Evolutionary conservation across 2,888 invertebrate species (phyloP), one percentile per base, ranked within the genome.

Genomic region (Mesorhabditis sp.): DNA sequence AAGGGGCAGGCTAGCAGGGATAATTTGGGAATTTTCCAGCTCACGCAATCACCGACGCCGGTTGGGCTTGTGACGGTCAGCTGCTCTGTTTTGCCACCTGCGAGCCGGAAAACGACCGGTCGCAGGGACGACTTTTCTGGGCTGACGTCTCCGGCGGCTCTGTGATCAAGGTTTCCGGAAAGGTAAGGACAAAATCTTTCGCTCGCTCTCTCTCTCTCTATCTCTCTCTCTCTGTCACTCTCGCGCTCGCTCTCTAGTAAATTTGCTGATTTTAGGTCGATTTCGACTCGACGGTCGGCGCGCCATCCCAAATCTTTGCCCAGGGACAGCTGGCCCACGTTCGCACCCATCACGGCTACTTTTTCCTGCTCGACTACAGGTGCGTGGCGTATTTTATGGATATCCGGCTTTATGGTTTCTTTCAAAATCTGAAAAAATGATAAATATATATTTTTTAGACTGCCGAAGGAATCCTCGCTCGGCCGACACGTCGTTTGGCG

Each of bases 311-410:
- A 44, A 61, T 80, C n/a, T 75, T 76, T 58, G 69, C 71, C 28
- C 74, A 74, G 44, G 74, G 75, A 65, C 76, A 76, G 15, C 71
- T 80, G 45, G 70, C 74, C 15, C 65, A 78, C 42, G 69, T 75
- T 10, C 50, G 75, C 61, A 81, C 83, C 1, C 83, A 81, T 74
- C 83, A 83, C 70, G 76, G 79, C 42, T 73, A 70, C 0, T 68
- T 83, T n/a, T 80, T 79, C 65, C 79, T 81, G 62, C 72, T 80
- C 41, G 83, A 83, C 72, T 72, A 76, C 66, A 71, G 82, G 81
- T 77, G 15, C 7, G 42, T 15, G 28, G 28, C 28, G 28, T 28
- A 28, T 28, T 28, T 28, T 28, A 28, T 28, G 28, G 28, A 28
- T 28, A 1, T 28, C 28, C 28, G 28, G 28, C 28, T 28, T 28